phyloP scores from a whole-genome alignment of 2,888 invertebrate species.

The Calameuta filiformis region DNA sequence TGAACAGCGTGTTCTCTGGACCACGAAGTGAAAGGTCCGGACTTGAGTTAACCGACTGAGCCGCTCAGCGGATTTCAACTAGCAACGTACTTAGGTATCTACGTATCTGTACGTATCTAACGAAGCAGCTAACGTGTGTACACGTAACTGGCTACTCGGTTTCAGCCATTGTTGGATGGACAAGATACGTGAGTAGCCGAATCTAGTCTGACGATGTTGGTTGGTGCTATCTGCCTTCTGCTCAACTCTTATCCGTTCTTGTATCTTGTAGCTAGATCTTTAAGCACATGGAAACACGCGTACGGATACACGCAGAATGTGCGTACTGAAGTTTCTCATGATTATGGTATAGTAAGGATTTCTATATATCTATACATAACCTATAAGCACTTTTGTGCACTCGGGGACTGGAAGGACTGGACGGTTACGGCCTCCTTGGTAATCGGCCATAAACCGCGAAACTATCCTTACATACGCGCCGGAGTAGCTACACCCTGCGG shows the following conservation, averaged over 20 bases:
- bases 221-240: not conserved
- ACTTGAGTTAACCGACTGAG: conserved; percentile 52
- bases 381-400: conserved; percentile 5
- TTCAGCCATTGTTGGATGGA: not conserved
- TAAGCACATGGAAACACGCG: not conserved
- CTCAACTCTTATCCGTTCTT: not conserved
- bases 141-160: not conserved
- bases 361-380: conserved; percentile 11
- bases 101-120: not conserved
- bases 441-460: conserved; percentile 57
- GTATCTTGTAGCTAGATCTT: not conserved
- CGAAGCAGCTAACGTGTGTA: not conserved
- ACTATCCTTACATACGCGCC: conserved; percentile 39
- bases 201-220: not conserved
- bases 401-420: conserved; percentile 21
- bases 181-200: not conserved
- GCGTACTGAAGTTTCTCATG: conserved; percentile 27
- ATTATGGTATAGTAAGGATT: not conserved
- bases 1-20: conserved; percentile 60
- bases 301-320: conserved; percentile 16
- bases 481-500: conserved; percentile 31
- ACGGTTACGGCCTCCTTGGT: conserved; percentile 41
- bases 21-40: conserved; percentile 65
- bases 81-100: conserved; percentile 34
- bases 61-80: conserved; percentile 24